Conservation (phyloP, 2,797 vertebrate species). For the Alca torda region DNA sequence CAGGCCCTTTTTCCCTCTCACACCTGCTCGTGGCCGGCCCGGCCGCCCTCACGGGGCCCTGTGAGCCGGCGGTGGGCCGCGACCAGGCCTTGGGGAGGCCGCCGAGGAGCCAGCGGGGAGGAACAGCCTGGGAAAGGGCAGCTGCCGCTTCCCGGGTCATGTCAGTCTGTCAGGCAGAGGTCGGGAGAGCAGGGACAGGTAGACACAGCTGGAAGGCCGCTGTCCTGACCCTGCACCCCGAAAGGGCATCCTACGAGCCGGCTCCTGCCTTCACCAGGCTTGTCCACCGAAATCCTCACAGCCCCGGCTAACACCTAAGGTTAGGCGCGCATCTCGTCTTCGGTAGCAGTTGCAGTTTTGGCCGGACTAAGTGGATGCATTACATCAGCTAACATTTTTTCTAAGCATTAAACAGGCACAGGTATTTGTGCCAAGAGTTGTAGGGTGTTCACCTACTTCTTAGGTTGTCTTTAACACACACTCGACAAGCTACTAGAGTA, state of each 20-base stretch:
- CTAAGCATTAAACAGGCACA: accelerated
- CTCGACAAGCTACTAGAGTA: accelerated
- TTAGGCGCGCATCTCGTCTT: neutral
- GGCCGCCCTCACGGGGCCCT: neutral
- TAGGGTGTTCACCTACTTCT: neutral
- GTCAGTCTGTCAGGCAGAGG: neutral
- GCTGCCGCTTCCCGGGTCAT: neutral
- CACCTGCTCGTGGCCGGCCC: neutral
- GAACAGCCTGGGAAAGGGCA: neutral
- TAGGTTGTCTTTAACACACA: neutral
- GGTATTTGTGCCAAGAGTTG: neutral
- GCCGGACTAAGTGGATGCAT: accelerated
- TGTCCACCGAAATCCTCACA: neutral
- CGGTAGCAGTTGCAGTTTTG: neutral
- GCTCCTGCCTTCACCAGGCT: neutral
- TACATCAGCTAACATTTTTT: neutral
- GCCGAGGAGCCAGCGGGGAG: neutral
- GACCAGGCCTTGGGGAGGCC: neutral
- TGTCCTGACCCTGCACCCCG: too few species aligned
- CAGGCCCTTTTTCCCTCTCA: neutral
- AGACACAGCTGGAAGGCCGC: neutral
- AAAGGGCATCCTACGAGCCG: too few species aligned
- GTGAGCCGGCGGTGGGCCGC: neutral
- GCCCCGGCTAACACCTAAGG: neutral
- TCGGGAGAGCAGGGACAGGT: neutral